Evolutionary conservation across 2,113 vertebrate species (phyloP).

Genomic region (Neolamprologus variostigma): DNA sequence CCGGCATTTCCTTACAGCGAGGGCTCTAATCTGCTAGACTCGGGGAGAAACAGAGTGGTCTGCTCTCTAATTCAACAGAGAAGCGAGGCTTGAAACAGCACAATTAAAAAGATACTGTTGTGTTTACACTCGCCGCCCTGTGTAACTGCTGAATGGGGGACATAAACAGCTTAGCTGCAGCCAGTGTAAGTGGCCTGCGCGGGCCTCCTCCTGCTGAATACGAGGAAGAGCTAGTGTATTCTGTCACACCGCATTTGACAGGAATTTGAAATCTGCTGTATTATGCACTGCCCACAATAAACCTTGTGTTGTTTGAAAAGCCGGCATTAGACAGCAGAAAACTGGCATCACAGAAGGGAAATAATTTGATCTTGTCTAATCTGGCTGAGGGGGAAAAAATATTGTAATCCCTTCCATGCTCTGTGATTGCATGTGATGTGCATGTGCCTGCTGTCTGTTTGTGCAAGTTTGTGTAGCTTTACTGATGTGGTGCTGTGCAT

Average conservation of each 20-base stretch:
- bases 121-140: constrained; percentile 74
- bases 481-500: neutral
- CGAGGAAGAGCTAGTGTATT: constrained; percentile 49
- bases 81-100: constrained; percentile 66
- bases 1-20: constrained; percentile 60
- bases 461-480: constrained; percentile 16
- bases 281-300: constrained; percentile 65
- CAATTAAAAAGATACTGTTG: constrained; percentile 74
- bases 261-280: constrained; percentile 69
- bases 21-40: constrained; percentile 68
- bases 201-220: constrained; percentile 47
- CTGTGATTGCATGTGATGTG: constrained; percentile 16
- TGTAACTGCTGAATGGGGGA: constrained; percentile 74
- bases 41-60: constrained; percentile 50
- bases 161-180: constrained; percentile 75
- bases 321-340: constrained; percentile 69
- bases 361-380: constrained; percentile 77
- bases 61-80: constrained; percentile 67
- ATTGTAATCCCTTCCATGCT: constrained; percentile 60
- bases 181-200: constrained; percentile 60
- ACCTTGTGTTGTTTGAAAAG: constrained; percentile 73
- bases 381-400: constrained; percentile 56
- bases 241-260: constrained; percentile 66
- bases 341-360: constrained; percentile 62
- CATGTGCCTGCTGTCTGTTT: constrained; percentile 5